Base-by-base conservation (phyloP, 2,888 invertebrate genomes). In the Rhamphomyia laevipes region DNA sequence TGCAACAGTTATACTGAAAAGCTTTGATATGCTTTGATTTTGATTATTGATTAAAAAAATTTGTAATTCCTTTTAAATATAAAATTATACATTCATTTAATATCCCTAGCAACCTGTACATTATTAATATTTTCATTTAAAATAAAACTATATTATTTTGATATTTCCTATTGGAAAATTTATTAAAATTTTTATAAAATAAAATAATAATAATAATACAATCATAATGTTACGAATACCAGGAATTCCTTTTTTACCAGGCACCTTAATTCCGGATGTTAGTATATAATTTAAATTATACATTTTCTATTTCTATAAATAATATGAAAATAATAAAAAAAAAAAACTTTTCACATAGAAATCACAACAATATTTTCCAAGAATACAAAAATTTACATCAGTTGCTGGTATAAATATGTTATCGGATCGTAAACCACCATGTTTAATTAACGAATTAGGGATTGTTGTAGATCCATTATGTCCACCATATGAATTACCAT, bases 171-270 rank as follows among this genome's bases (percentile, higher is more conserved):
- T 27, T 27, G 23, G n/a, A 27, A 27, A 7, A 27, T 27, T 7
- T 27, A 27, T 27, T 27, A 7, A 38, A 15, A 15, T 38, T 16
- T 38, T 38, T 15, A 38, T 15, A 38, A 38, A 45, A 15, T 37
- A 15, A 38, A 40, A 35, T 27, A 27, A 27, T 27, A 27, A 27
- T 27, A 7, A 4, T 27, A 27, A 27, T 2, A 27, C 9, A 52
- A 49, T 46, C 50, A 60, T 54, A 53, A 75, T 75, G 75, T 59
- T 77, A 49, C 73, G 83, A 50, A 75, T 78, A 63, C 80, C 82
- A 31, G 74, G 78, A 63, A 71, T 88, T 61, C 87, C 88, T 1
- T 70, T 82, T 57, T 71, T 87, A 54, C 87, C 88, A 3, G 87
- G 87, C 46, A 84, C 79, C 61, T 77, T 77, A 35, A 77, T 82